A percentile compares a stretch with the other conserved stretches of the same genome.
phyloP scores from a whole-genome alignment of 2,888 invertebrate genomes.

The Petrolisthes cinctipes region DNA sequence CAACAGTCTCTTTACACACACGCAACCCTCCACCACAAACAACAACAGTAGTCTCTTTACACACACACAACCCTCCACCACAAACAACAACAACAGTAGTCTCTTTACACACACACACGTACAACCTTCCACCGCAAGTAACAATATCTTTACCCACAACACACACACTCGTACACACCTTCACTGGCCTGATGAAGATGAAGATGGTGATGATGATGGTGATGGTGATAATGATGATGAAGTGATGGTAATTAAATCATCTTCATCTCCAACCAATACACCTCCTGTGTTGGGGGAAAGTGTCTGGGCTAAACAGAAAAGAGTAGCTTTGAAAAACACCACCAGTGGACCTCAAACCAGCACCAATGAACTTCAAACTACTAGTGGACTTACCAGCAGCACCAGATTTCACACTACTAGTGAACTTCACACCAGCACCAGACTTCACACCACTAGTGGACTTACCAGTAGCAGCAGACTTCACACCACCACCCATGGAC shows the following conservation, averaged over 20 bases:
- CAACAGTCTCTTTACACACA: no score
- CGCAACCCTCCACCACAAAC: no score
- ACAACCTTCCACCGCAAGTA: background rate
- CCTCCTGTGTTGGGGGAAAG: conserved; percentile 21
- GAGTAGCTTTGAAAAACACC: conserved; percentile 28
- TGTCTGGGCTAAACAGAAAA: conserved; percentile 56
- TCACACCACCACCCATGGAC: no score
- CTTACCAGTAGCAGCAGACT: background rate
- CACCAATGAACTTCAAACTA: no score
- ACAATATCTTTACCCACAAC: conserved; percentile 38
- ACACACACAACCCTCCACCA: no score
- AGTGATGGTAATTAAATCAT: background rate
- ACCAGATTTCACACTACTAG: no score
- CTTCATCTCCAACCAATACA: background rate
- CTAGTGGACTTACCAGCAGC: background rate
- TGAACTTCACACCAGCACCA: background rate
- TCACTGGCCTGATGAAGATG: conserved; percentile 26
- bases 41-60: no score
- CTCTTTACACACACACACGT: no score
- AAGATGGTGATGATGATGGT: conserved; percentile 34
- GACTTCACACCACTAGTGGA: no score
- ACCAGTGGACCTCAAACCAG: no score
- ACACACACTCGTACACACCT: conserved; percentile 19
- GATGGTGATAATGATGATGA: conserved; percentile 18
- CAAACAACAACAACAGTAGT: no score